Evolutionary conservation across 2,113 vertebrate genomes (phyloP).

Genomic region (Hypanus sabinus): DNA sequence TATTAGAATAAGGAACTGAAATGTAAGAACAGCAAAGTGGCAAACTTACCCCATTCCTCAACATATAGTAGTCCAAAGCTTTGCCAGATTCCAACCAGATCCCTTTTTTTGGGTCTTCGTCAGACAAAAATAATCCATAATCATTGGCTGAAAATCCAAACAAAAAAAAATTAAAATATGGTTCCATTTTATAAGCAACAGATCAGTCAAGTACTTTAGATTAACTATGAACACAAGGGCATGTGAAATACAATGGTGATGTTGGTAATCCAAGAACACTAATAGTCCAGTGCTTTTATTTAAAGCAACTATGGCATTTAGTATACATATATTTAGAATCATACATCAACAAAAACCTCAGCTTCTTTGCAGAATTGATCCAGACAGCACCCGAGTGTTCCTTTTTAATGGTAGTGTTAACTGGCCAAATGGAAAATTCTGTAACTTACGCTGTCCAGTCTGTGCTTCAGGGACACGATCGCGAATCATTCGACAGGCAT

Average conservation of each 20-base stretch:
- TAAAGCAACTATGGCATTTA: neutral
- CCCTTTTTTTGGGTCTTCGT: constrained; percentile 95
- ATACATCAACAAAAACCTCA: neutral
- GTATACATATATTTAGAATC: neutral
- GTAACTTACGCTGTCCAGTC: constrained; percentile 80
- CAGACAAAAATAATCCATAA: constrained; percentile 92
- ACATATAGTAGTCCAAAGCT: constrained; percentile 96
- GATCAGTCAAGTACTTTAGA: neutral
- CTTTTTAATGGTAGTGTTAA: neutral
- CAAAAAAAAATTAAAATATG: neutral
- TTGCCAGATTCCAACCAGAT: constrained; percentile 96
- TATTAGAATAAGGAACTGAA: neutral
- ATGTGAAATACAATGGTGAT: neutral
- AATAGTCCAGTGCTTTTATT: neutral
- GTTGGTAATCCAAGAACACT: neutral
- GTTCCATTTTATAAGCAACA: neutral
- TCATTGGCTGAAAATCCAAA: constrained; percentile 71
- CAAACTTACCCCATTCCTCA: constrained; percentile 84
- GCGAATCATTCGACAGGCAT: constrained; percentile 88
- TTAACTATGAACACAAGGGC: too few relatives aligned
- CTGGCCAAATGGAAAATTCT: neutral
- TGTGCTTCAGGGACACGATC: constrained; percentile 91
- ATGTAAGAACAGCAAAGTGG: too few relatives aligned
- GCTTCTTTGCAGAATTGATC: neutral
- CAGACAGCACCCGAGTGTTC: too few relatives aligned